Evolutionary conservation across 2,888 invertebrate species (phyloP).

Genomic region (Peribatodes rhomboidaria): DNA sequence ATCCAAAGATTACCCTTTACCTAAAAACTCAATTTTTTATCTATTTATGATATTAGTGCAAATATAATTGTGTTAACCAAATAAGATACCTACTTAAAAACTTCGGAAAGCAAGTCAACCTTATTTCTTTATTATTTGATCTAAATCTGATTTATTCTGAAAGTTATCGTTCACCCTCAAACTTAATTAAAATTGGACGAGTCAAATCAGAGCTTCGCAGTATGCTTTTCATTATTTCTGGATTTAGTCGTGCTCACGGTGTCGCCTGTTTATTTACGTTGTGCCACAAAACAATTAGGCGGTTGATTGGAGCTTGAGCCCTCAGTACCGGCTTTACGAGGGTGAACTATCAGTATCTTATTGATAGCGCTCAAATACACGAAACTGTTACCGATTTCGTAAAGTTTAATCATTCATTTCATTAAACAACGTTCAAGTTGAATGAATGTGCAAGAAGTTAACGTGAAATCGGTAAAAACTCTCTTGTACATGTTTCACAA

Average conservation of each 20-base stretch:
- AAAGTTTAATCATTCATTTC: too few relatives aligned
- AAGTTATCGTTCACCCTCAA: constrained; percentile 5
- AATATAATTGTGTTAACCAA: too few relatives aligned
- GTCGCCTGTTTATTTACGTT: constrained; percentile 40
- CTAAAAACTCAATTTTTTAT: too few relatives aligned
- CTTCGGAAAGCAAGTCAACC: neutral
- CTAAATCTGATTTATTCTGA: constrained; percentile 5
- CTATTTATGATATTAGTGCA: too few relatives aligned
- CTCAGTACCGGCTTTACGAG: neutral
- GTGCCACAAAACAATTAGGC: constrained; percentile 42
- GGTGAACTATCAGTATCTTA: constrained; percentile 15
- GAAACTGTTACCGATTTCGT: too few relatives aligned
- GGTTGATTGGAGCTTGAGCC: constrained; percentile 42
- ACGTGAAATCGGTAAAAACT: too few relatives aligned
- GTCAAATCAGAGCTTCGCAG: constrained; percentile 3
- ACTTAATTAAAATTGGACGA: constrained; percentile 18
- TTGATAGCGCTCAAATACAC: constrained; percentile 10
- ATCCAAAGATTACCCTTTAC: too few relatives aligned
- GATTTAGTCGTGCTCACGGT: constrained; percentile 30
- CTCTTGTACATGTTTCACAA: too few relatives aligned
- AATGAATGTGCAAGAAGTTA: too few relatives aligned
- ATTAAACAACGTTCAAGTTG: too few relatives aligned
- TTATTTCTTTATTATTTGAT: neutral
- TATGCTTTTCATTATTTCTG: constrained; percentile 37
- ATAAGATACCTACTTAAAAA: too few relatives aligned